Evolutionary conservation across 2,888 invertebrate genomes (phyloP).

Genomic region (Leptopterna dolabrata): DNA sequence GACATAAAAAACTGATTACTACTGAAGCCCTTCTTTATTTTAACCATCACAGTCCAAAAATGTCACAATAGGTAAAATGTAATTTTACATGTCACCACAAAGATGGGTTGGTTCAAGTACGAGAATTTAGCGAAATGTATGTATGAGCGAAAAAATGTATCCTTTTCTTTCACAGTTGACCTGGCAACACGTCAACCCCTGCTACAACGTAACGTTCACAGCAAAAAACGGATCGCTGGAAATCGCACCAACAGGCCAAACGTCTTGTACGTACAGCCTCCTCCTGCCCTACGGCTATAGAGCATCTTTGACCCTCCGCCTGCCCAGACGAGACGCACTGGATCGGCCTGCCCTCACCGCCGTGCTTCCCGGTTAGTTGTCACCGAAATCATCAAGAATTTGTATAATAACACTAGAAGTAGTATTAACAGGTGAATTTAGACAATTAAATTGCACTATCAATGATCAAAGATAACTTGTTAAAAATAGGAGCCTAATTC

Average conservation of each 20-base stretch:
- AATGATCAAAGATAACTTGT: too few species aligned
- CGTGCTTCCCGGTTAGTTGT: neutral
- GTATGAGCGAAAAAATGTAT: too few species aligned
- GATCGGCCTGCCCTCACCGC: slow-evolving; percentile 30
- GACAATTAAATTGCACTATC: too few species aligned
- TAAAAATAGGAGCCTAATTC: too few species aligned
- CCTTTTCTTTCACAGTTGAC: slow-evolving; percentile 12
- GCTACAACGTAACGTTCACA: slow-evolving; percentile 77
- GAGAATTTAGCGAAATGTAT: too few species aligned
- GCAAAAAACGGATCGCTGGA: slow-evolving; percentile 74
- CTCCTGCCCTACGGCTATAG: slow-evolving; percentile 79
- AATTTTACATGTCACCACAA: too few species aligned
- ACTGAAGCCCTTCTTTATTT: neutral
- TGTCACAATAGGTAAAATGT: too few species aligned
- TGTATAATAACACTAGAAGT: too few species aligned
- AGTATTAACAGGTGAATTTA: too few species aligned
- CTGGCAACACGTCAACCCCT: slow-evolving; percentile 70
- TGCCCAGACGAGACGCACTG: neutral
- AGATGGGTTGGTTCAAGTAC: too few species aligned
- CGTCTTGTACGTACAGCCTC: slow-evolving; percentile 77
- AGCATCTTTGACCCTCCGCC: slow-evolving; percentile 67
- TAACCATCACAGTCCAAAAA: too few species aligned
- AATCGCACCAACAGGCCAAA: slow-evolving; percentile 69
- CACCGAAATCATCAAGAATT: too few species aligned
- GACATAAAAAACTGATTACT: neutral